phyloP scores from a whole-genome alignment of 2,888 invertebrate species.

The Pachydiplax longipennis region DNA sequence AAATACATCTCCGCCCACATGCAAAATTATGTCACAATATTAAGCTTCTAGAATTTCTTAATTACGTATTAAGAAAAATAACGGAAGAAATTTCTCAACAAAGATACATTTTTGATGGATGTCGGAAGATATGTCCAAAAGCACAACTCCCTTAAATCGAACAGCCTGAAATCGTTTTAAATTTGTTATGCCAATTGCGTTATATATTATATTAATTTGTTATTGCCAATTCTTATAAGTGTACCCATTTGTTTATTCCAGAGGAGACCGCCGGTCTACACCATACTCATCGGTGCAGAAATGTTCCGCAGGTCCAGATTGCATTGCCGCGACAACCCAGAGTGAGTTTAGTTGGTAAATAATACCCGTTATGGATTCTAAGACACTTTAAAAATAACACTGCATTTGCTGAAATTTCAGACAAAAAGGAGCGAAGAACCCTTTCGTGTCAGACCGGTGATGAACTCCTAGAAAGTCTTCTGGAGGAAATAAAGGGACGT shows the following conservation, averaged over 20 bases:
- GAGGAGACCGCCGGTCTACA: constrained; percentile 10
- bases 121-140: too few relatives aligned
- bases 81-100: too few relatives aligned
- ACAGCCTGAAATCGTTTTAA: too few relatives aligned
- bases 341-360: neutral
- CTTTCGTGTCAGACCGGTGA: constrained; percentile 60
- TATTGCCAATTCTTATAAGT: too few relatives aligned
- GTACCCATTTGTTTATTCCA: neutral
- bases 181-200: neutral
- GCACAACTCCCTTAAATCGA: too few relatives aligned
- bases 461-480: constrained; percentile 57
- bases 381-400: neutral
- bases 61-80: too few relatives aligned
- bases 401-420: neutral
- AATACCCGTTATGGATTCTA: neutral
- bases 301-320: constrained; percentile 25
- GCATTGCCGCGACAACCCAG: constrained; percentile 3
- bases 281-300: neutral
- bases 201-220: too few relatives aligned
- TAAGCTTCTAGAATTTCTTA: too few relatives aligned
- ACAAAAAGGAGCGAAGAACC: constrained; percentile 56
- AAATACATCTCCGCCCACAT: too few relatives aligned
- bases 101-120: too few relatives aligned
- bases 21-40: too few relatives aligned
- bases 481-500: constrained; percentile 53